Conservation (phyloP, 2,797 vertebrate species). For the Channa striata region DNA sequence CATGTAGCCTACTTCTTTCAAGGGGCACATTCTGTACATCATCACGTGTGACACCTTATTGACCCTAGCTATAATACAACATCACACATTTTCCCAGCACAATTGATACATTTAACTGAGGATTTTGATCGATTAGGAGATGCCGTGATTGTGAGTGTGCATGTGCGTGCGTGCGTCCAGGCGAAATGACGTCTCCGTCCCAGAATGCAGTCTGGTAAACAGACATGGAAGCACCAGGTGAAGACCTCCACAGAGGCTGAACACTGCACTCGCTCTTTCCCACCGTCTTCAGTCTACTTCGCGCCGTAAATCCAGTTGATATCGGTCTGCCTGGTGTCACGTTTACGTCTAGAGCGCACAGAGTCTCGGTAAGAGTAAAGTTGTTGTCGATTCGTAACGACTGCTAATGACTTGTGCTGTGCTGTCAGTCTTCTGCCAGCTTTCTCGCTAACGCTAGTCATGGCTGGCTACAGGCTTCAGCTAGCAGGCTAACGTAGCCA, state of each 20-base stretch:
- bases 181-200: constrained; percentile 84
- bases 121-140: background rate
- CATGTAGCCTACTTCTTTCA: background rate
- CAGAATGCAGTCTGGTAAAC: constrained; percentile 92
- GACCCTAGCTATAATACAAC: background rate
- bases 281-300: constrained; percentile 72
- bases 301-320: constrained; percentile 67
- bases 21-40: background rate
- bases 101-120: background rate
- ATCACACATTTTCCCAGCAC: background rate
- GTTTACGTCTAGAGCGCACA: constrained; percentile 55
- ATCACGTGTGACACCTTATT: background rate
- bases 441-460: constrained; percentile 78
- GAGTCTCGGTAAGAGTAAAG: constrained; percentile 80
- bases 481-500: constrained; percentile 80
- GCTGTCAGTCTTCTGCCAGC: constrained; percentile 76
- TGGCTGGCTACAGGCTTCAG: constrained; percentile 74
- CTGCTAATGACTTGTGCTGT: constrained; percentile 79
- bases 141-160: constrained; percentile 3
- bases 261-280: constrained; percentile 77
- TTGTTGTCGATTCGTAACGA: constrained; percentile 66
- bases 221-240: constrained; percentile 90
- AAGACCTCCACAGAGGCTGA: constrained; percentile 88
- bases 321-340: constrained; percentile 62
- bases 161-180: constrained; percentile 52